These are phyloP conservation scores for Xiphophorus birchmanni DNA, from an alignment of 2,797 vertebrate genomes.

Conservation along the genomic window DNA sequence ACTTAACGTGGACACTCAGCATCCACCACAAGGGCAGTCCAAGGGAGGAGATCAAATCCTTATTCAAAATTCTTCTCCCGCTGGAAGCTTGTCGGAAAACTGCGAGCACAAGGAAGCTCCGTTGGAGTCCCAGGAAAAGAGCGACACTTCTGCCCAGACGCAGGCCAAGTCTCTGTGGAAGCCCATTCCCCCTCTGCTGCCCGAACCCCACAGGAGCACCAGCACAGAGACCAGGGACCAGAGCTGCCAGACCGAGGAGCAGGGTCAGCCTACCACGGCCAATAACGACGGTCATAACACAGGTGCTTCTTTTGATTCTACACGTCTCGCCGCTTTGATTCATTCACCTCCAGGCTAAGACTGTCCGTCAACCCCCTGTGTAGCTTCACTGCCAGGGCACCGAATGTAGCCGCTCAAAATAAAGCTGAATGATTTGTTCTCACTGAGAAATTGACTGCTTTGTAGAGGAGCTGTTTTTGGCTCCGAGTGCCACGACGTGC, in stretches of 20 bases:
- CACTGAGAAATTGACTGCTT: conserved; percentile 1
- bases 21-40: conserved; percentile 23
- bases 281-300: conserved; percentile 38
- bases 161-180: conserved; percentile 67
- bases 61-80: conserved; percentile 16
- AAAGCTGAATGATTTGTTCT: conserved; percentile 30
- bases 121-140: conserved; percentile 40
- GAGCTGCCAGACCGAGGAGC: conserved; percentile 76
- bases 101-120: conserved; percentile 34
- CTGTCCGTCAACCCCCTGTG: conserved; percentile 15
- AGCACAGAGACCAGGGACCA: conserved; percentile 56
- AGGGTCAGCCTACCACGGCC: conserved; percentile 14
- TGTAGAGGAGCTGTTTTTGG: conserved; percentile 2
- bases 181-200: conserved; percentile 74
- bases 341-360: conserved; percentile 28
- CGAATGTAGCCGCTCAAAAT: conserved; percentile 5
- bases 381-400: conserved; percentile 14
- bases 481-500: not conserved
- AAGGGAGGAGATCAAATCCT: conserved; percentile 24
- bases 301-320: conserved; percentile 47
- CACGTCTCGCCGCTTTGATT: conserved; percentile 28
- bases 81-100: conserved; percentile 5
- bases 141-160: conserved; percentile 14
- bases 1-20: conserved; percentile 31
- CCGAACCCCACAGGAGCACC: conserved; percentile 14